Evolutionary conservation across 2,797 vertebrate genomes (phyloP).

Genomic region (Sylvia borin): DNA sequence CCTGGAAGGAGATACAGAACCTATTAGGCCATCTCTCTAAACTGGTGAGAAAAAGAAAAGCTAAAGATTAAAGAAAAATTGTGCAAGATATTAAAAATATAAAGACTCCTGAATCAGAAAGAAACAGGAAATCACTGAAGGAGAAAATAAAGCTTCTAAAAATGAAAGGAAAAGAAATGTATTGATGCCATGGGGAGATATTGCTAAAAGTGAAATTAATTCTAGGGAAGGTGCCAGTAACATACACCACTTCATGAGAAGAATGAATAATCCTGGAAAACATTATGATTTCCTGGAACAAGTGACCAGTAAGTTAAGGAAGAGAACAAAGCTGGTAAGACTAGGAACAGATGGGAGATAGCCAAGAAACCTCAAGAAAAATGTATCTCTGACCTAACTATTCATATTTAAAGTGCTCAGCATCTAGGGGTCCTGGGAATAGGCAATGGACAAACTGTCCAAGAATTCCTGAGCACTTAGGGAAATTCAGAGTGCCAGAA

Average conservation of each 20-base stretch:
- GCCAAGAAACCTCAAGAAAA: background rate
- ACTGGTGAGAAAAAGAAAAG: background rate
- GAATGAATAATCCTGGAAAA: background rate
- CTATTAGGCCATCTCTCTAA: background rate
- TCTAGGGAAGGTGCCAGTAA: background rate
- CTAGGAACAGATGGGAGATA: background rate
- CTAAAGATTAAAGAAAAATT: conserved; percentile 1
- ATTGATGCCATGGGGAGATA: background rate
- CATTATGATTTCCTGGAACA: background rate
- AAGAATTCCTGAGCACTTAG: background rate
- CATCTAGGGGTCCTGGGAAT: background rate
- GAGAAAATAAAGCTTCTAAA: conserved; percentile 39
- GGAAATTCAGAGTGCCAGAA: background rate
- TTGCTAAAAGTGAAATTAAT: conserved; percentile 11
- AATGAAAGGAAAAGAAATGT: background rate
- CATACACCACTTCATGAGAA: background rate
- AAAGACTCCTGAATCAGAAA: background rate
- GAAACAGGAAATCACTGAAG: conserved; percentile 18
- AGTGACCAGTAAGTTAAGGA: background rate
- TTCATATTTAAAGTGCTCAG: background rate
- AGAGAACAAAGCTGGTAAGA: background rate
- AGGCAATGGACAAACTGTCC: background rate
- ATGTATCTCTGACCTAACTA: background rate
- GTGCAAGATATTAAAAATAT: conserved; percentile 11
- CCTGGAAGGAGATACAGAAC: background rate